Base-by-base conservation (phyloP, 2,888 invertebrate genomes). In the Toxonevra muliebris region DNA sequence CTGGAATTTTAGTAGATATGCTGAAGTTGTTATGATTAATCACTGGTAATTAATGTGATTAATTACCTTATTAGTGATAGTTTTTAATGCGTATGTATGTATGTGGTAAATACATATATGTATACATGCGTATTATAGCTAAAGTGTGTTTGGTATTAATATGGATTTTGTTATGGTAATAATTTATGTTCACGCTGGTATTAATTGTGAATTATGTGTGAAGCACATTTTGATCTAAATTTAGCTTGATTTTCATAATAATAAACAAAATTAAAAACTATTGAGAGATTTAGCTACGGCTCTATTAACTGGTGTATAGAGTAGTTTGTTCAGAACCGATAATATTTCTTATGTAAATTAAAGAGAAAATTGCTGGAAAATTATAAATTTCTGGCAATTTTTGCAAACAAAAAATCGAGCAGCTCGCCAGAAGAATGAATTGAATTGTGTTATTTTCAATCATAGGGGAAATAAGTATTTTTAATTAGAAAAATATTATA, bases 1-100 rank as follows among this genome's bases (percentile, higher is more conserved):
- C 66, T 62, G 48, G 52, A 64, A 62, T 61, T 66, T 57, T 30
- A 15, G 11, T 11, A 9, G 11, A 11, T n/a, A 11, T 62, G 55
- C 53, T 66, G 48, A 19, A 12, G 19, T 42, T 64, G 55, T 68
- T 68, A 70, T 74, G 75, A 75, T 75, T 73, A 74, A 75, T 74
- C 60, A 69, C 70, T 60, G 58, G 69, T 66, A 71, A 71, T 75
- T 74, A 73, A 61, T 65, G 65, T 75, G 75, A 75, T 74, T 69
- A 71, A 75, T 74, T 73, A 63, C 59, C 68, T 62, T 62, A 57
- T 71, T 68, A 71, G 67, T 61, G 54, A 58, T 61, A 65, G 65
- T 48, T 42, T 9, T 60, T 64, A 52, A n/a, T 43, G 43, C 53
- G 11, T 48, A 15, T 2, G 12, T 1, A 66, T 15, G 45, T 67